Conservation (phyloP, 2,113 vertebrate genomes). For the Corythornis madagascariensis region DNA sequence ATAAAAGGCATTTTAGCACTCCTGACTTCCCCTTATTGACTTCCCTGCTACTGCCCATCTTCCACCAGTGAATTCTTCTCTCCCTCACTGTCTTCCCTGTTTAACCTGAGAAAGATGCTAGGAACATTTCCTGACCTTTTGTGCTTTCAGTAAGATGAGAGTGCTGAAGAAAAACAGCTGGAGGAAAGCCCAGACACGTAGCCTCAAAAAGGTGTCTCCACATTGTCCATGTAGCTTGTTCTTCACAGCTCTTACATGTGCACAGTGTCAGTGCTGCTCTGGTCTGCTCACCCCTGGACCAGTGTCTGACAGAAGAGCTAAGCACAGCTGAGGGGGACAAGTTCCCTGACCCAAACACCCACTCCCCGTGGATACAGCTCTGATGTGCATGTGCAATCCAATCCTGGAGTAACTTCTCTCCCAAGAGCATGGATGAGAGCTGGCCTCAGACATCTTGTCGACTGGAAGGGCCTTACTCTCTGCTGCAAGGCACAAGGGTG, state of each 20-base stretch:
- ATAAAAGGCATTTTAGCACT: not conserved
- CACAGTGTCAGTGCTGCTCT: fast-evolving
- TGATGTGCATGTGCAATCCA: not conserved
- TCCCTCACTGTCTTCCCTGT: not conserved
- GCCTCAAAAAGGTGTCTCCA: not conserved
- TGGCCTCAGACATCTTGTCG: not conserved
- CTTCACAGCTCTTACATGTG: not conserved
- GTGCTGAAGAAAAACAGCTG: not conserved
- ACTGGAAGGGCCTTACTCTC: fast-evolving
- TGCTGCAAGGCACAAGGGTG: not conserved
- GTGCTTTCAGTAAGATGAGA: not conserved
- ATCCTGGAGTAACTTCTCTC: not conserved
- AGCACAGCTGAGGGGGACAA: not conserved
- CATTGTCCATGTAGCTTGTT: fast-evolving
- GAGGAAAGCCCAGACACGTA: not conserved
- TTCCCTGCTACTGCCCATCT: not conserved
- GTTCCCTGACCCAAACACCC: fast-evolving
- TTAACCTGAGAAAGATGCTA: not conserved
- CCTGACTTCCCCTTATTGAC: not conserved
- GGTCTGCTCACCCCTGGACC: not conserved
- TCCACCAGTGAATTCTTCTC: not conserved
- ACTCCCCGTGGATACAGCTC: not conserved
- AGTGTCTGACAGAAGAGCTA: not conserved
- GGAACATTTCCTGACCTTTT: conserved; percentile 14
- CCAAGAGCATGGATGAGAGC: fast-evolving